Conservation (phyloP, 2,113 vertebrate genomes). For the Girardinichthys multiradiatus region DNA sequence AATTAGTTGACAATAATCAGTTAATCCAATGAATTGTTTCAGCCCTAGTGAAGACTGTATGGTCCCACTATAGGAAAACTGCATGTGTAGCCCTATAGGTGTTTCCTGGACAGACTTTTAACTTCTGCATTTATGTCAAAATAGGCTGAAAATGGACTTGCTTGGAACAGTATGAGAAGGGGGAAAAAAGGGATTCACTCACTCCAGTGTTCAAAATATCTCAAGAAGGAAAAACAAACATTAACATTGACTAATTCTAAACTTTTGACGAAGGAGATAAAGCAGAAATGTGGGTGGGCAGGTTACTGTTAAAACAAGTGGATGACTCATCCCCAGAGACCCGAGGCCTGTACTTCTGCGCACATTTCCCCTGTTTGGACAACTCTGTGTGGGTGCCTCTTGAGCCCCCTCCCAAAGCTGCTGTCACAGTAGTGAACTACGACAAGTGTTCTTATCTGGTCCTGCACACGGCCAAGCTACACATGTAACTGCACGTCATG, state of each 20-base stretch:
- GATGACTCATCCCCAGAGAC: slow-evolving; percentile 25
- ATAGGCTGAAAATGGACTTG: too few species aligned
- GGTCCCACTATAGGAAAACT: too few species aligned
- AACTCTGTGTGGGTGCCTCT: slow-evolving; percentile 1
- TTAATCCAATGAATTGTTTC: too few species aligned
- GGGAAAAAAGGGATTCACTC: neutral
- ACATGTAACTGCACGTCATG: slow-evolving; percentile 16
- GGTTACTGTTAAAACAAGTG: slow-evolving; percentile 13
- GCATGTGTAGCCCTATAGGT: too few species aligned
- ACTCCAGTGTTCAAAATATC: neutral
- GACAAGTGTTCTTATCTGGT: slow-evolving; percentile 50
- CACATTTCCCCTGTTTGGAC: neutral
- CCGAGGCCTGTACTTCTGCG: neutral
- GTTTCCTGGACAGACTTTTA: neutral
- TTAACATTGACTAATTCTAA: neutral
- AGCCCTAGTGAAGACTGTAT: neutral
- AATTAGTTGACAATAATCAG: too few species aligned
- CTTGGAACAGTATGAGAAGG: too few species aligned
- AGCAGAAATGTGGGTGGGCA: slow-evolving; percentile 5
- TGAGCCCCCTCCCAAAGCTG: slow-evolving; percentile 30
- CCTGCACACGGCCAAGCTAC: slow-evolving; percentile 7
- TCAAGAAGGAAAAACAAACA: slow-evolving; percentile 5
- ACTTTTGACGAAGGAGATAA: neutral
- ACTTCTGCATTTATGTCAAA: neutral
- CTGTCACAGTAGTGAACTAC: neutral